phyloP scores from a whole-genome alignment of 1,140 invertebrate genomes.

The Euura saliciscinereae region DNA sequence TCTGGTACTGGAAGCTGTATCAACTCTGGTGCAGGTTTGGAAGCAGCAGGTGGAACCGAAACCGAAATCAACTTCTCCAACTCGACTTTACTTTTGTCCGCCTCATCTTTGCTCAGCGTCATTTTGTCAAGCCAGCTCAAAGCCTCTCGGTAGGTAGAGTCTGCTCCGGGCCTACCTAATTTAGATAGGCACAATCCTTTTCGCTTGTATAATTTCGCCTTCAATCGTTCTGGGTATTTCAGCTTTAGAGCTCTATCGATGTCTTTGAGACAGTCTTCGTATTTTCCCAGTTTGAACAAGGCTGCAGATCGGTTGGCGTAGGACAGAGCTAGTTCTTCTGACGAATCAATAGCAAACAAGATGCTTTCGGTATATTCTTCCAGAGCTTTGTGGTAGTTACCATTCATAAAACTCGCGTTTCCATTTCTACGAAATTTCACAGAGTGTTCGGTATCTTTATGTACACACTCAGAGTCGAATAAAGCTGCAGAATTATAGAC shows the following conservation, averaged over 20 bases:
- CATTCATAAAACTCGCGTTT: constrained; percentile 23
- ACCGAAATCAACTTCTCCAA: background rate
- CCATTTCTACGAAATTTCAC: constrained; percentile 28
- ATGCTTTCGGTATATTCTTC: constrained; percentile 68
- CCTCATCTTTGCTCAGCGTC: background rate
- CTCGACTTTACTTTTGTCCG: constrained; percentile 14
- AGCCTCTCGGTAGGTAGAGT: constrained; percentile 11
- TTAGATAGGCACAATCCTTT: background rate
- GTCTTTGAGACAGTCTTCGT: constrained; percentile 64
- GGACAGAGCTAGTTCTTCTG: constrained; percentile 65
- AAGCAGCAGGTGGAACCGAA: background rate
- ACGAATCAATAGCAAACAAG: constrained; percentile 60
- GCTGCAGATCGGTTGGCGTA: constrained; percentile 75
- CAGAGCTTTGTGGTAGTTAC: constrained; percentile 16
- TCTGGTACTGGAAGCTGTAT: constrained; percentile 16
- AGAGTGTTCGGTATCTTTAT: constrained; percentile 26
- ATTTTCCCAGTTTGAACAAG: constrained; percentile 67
- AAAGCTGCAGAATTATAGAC: constrained; percentile 9
- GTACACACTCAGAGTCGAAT: constrained; percentile 14
- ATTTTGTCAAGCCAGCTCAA: constrained; percentile 20
- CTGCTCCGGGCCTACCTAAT: background rate
- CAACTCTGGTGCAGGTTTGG: background rate
- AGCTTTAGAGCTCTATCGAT: constrained; percentile 40
- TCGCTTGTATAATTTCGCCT: constrained; percentile 30
- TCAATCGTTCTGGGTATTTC: constrained; percentile 40